A percentile compares a stretch with the other conserved stretches of the same genome.
These are phyloP conservation scores for Sialia sialis DNA, from an alignment of 2,113 vertebrate species.

Conservation along the genomic window DNA sequence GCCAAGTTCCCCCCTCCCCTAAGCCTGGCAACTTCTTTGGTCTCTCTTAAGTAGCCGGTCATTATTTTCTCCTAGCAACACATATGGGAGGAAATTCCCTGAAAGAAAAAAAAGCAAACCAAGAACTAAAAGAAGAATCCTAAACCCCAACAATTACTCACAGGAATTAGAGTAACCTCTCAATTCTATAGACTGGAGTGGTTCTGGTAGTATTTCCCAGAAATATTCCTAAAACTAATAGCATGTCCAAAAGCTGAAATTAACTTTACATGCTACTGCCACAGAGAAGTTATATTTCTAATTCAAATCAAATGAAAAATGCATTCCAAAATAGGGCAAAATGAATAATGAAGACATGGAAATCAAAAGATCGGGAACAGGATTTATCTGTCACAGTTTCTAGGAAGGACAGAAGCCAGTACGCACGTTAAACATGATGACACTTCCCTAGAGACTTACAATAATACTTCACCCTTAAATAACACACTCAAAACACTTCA, in stretches of 20 bases:
- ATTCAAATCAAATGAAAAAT: background rate
- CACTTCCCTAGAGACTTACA: background rate
- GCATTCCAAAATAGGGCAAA: background rate
- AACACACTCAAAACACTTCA: conserved; percentile 29
- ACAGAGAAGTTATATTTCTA: background rate
- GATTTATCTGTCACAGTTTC: background rate
- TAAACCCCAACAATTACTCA: background rate
- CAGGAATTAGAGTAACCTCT: background rate
- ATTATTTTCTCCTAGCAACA: background rate
- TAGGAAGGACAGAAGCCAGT: background rate
- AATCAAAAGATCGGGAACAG: background rate
- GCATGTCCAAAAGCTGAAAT: background rate
- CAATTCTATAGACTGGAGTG: background rate
- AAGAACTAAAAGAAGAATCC: background rate
- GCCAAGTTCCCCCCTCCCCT: background rate
- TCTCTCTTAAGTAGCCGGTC: background rate
- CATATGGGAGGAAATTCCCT: background rate
- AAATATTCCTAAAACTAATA: background rate
- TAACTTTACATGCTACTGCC: background rate
- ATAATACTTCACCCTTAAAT: conserved; percentile 41
- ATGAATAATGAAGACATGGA: background rate
- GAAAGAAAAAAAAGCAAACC: background rate
- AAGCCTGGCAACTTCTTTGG: background rate
- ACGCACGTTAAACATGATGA: background rate
- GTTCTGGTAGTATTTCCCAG: background rate